Base-by-base conservation (phyloP, 2,888 invertebrate species). In the Steinernema hermaphroditum region DNA sequence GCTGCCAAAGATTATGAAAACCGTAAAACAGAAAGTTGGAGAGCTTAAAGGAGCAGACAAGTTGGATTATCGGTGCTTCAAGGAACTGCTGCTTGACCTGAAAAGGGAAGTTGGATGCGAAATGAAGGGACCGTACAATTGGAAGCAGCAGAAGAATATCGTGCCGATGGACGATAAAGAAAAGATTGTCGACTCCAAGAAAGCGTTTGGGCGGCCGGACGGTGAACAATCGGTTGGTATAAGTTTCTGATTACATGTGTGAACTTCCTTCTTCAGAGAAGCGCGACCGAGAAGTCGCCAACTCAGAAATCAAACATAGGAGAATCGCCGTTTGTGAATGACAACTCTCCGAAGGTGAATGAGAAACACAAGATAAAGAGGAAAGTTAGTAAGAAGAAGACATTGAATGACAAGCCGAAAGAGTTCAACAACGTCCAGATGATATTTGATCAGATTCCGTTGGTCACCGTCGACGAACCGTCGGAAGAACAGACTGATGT, bases 81-180 rank as follows among this genome's bases (percentile, higher is more conserved):
- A 62, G 32, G 32, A 32, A 32, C 29, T 34, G 8, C 62, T 62
- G 4, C 19, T 62, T 1, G 6, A 16, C 16, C 2, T 62, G 29
- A 9, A 32, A 16, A 62, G 32, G 16, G 29, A 62, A 16, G 62
- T 32, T 16, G 32, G 16, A 2, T 62, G 62, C 32, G 62, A 62
- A 1, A 62, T 62, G 62, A 62, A 62, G 34, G 62, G 62, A 4
- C 62, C 62, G 16, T 62, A 62, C 34, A 62, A 62, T 16, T 24
- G 22, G 54, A 8, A 27, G 2, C 4, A 1, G n/a, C 27, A 27
- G 54, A 54, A 54, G 54, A 12, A 8, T 37, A 12, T 37, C 12
- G 6, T 37, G 6, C 6, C 4, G 12, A 37, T 8, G 37, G 37
- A 12, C 4, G 4, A 12, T 37, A 37, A 37, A 4, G 54, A 46